Conservation (phyloP, 2,888 invertebrate species). For the Hipparchia semele region DNA sequence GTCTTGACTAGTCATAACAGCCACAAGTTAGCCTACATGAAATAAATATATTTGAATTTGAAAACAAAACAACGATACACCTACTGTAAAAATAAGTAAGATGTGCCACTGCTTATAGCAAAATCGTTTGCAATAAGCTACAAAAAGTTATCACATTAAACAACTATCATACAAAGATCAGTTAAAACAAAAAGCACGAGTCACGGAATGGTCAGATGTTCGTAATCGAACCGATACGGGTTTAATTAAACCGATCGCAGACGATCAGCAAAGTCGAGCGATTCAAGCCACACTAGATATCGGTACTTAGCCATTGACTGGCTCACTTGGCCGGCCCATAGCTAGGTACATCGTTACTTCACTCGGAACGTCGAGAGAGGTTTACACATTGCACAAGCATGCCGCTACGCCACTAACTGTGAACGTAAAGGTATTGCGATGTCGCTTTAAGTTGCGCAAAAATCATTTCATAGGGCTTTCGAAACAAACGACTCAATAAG, state of each 20-base stretch:
- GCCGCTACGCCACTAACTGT: neutral
- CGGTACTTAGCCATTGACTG: neutral
- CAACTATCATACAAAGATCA: too few relatives aligned
- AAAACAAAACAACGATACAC: too few relatives aligned
- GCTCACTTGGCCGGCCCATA: neutral
- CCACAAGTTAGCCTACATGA: too few relatives aligned
- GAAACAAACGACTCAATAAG: neutral
- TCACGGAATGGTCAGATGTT: neutral
- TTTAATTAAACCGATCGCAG: too few relatives aligned
- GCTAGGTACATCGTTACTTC: neutral
- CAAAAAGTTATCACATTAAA: too few relatives aligned
- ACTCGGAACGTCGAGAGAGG: neutral
- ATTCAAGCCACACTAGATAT: neutral
- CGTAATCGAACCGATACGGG: too few relatives aligned
- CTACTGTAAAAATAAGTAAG: too few relatives aligned
- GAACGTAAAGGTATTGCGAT: neutral
- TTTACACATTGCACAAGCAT: neutral
- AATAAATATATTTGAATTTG: too few relatives aligned
- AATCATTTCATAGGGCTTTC: neutral
- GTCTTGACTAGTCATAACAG: too few relatives aligned
- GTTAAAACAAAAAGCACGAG: neutral
- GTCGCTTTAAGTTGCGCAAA: slow-evolving; percentile 7
- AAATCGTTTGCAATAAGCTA: too few relatives aligned
- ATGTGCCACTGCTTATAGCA: too few relatives aligned
- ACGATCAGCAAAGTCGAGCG: too few relatives aligned